Base-by-base conservation (phyloP, 2,888 invertebrate genomes). In the Drosophila conformis region DNA sequence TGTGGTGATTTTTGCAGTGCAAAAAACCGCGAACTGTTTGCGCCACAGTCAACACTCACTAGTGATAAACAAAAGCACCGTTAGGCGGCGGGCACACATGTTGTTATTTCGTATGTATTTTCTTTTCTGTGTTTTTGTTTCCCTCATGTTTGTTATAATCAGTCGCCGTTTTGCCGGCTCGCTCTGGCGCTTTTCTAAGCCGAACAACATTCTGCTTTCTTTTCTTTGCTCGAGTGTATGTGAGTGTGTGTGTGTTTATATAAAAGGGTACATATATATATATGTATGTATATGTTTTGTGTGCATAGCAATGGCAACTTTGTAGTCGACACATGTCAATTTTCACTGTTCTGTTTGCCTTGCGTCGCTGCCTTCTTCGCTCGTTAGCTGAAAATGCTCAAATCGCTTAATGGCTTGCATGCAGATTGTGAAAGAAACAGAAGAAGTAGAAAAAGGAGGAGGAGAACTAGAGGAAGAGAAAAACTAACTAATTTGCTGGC, bases 11-110 rank as follows among this genome's bases (percentile, higher is more conserved):
- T 35, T 38, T 38, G 40, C 51, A 27, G 21, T 46, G 35, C 27
- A 57, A 21, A 15, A 15, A 40, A 33, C 40, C 5, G 25, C 36
- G 25, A 54, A 18, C 54, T 18, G 40, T 40, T 46, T 49, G 29
- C 27, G 56, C 53, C 63, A 57, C 59, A 77, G 65, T 58, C 66
- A 80, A 71, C 72, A 67, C 62, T 70, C 59, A 68, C 68, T 73
- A 70, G 81, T 76, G 70, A 67, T 76, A 72, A 86, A 74, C 84
- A 78, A 78, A 73, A 71, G 70, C 56, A 67, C 89, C 73, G 89
- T 76, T 89, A 84, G 51, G 56, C 58, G 71, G 59, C 46, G 46
- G 25, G 15, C 46, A 67, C 63, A 82, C 64, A 80, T 77, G 78
- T 73, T 60, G 66, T 83, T 69, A 56, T 56, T 72, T 68, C 53